Conservation (phyloP, 1,140 invertebrate species). For the Seison nebaliae region DNA sequence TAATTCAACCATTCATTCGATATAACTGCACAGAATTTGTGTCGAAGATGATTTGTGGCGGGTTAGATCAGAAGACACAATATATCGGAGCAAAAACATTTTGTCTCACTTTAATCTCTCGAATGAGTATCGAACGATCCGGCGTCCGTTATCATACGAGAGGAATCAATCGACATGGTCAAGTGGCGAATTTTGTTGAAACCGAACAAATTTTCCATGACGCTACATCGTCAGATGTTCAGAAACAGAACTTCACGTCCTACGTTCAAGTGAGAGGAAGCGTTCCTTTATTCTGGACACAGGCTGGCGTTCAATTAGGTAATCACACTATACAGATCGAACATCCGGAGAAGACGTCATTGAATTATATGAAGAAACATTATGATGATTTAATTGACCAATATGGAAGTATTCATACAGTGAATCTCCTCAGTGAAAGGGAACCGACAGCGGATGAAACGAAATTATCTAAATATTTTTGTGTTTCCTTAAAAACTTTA, state of each 20-base stretch:
- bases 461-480: no score
- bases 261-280: slow-evolving; percentile 8
- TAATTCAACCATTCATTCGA: no score
- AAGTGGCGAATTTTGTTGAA: slow-evolving; percentile 98
- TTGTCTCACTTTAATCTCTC: slow-evolving; percentile 43
- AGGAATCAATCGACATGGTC: slow-evolving; percentile 91
- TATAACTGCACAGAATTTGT: no score
- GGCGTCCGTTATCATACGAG: slow-evolving; percentile 60
- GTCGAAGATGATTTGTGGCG: slow-evolving; percentile 11
- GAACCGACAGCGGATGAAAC: no score
- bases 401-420: no score
- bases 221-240: not conserved
- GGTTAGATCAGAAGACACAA: slow-evolving; percentile 6
- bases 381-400: no score
- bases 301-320: slow-evolving; percentile 41
- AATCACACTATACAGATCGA: slow-evolving; percentile 93
- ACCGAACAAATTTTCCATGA: slow-evolving; percentile 50
- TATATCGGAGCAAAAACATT: not conserved
- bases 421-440: no score
- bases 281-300: slow-evolving; percentile 12
- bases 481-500: no score
- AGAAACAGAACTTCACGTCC: slow-evolving; percentile 21
- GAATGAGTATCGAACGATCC: slow-evolving; percentile 67
- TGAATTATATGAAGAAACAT: no score
- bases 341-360: slow-evolving; percentile 63